Base-by-base conservation (phyloP, 1,140 invertebrate genomes). In the Propsilocerus akamusi region DNA sequence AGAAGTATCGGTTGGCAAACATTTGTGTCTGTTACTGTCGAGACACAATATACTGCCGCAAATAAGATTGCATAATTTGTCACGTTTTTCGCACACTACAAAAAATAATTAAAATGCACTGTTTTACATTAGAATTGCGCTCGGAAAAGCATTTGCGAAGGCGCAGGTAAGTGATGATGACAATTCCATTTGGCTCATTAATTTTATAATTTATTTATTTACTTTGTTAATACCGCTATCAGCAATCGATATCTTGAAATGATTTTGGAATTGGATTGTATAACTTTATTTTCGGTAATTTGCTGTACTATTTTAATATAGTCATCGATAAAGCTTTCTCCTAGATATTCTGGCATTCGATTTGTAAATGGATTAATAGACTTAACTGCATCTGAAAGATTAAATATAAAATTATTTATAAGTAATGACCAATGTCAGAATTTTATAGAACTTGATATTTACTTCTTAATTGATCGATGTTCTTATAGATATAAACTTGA, bases 361-460 rank as follows among this genome's bases (percentile, higher is more conserved):
- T 72, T 64, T 34, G 83, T 57, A 56, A 87, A 88, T 0, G 86
- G 85, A 59, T 83, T 86, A 4, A 88, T 75, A 0, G 84, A 81
- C 51, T 68, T 68, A 0, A 79, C 68, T 24, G 82, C 76, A 56
- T 79, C 84, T 85, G 58, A 20, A n/a, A n/a, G n/a, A n/a, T n/a
- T n/a, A n/a, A n/a, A n/a, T n/a, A n/a, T n/a, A n/a, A n/a, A n/a
- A n/a, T n/a, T n/a, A n/a, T n/a, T n/a, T n/a, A n/a, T n/a, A n/a
- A n/a, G n/a, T n/a, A n/a, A n/a, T n/a, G n/a, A n/a, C n/a, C n/a
- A n/a, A n/a, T n/a, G n/a, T n/a, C n/a, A 30, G 6, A 11, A n/a
- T n/a, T 30, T 3, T 30, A 30, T 11, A 30, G n/a, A 30, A 6
- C 14, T 6, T 17, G 22, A 41, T 41, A 7, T 41, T 70, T 67